Percentiles rank a stretch among this genome's conserved stretches.
These are phyloP conservation scores for Melopsittacus undulatus DNA, from an alignment of 2,797 vertebrate genomes.

Conservation along the genomic window DNA sequence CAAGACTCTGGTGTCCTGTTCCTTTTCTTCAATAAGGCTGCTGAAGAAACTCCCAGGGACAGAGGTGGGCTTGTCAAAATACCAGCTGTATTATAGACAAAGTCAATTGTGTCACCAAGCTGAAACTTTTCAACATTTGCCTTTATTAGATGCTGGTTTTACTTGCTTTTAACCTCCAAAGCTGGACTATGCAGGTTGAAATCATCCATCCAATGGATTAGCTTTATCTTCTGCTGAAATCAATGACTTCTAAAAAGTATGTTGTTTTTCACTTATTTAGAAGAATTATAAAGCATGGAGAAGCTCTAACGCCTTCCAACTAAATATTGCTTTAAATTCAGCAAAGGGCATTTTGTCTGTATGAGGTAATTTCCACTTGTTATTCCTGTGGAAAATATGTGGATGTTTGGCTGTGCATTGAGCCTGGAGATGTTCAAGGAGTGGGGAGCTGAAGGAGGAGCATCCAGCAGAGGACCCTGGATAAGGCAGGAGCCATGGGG, in stretches of 20 bases:
- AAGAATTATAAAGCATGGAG: background rate
- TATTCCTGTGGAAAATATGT: constrained; percentile 40
- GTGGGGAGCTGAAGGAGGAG: background rate
- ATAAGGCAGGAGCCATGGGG: background rate
- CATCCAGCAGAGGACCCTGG: background rate
- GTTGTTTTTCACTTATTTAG: background rate
- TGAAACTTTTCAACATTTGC: background rate
- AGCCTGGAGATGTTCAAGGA: background rate
- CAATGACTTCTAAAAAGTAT: background rate
- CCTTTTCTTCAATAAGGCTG: background rate
- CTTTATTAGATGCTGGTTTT: background rate
- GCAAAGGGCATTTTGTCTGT: background rate
- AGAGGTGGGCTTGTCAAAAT: background rate
- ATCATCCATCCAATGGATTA: background rate
- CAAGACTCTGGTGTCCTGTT: background rate
- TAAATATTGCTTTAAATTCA: constrained; percentile 37
- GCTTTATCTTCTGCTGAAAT: background rate
- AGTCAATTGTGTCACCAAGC: background rate
- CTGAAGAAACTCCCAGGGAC: background rate
- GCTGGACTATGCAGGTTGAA: background rate
- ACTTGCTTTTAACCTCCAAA: background rate
- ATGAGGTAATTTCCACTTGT: constrained; percentile 8
- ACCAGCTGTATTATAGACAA: accelerated
- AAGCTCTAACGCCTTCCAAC: background rate
- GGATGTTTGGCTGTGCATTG: background rate